phyloP scores from a whole-genome alignment of 1,140 invertebrate species.

The Varroa destructor region DNA sequence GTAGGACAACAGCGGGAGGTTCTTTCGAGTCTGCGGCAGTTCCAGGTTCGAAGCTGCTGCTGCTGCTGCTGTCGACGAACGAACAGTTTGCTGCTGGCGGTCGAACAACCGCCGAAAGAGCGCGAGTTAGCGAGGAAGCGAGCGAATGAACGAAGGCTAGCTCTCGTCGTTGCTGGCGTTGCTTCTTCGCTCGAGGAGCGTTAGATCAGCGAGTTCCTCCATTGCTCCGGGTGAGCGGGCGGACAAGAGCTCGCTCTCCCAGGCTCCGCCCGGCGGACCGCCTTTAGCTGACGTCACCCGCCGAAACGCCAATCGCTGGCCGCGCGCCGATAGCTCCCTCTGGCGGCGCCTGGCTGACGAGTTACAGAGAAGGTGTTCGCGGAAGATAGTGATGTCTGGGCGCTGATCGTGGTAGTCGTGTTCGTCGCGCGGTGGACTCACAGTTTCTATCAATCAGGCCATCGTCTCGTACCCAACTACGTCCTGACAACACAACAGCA shows the following conservation, averaged over 20 bases:
- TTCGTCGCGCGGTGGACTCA: too few species aligned
- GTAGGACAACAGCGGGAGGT: too few species aligned
- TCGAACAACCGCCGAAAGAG: too few species aligned
- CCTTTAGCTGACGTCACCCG: slow-evolving; percentile 3
- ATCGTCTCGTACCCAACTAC: not conserved
- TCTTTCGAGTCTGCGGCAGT: too few species aligned
- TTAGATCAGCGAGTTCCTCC: too few species aligned
- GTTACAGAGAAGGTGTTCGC: not conserved
- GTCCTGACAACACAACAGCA: not conserved
- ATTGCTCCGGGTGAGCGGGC: not conserved
- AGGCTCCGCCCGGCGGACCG: slow-evolving; percentile 4
- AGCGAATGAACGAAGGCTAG: too few species aligned
- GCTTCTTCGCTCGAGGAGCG: too few species aligned
- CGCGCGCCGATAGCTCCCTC: not conserved
- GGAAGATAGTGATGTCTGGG: slow-evolving; percentile 25
- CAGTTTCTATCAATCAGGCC: slow-evolving; percentile 1
- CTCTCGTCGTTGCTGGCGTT: too few species aligned
- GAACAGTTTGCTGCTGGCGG: too few species aligned
- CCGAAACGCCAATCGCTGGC: not conserved
- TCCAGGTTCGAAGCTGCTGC: too few species aligned
- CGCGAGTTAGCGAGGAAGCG: too few species aligned
- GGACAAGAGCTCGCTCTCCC: slow-evolving; percentile 1
- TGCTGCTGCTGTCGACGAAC: too few species aligned
- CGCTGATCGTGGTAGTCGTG: not conserved
- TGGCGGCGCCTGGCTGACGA: slow-evolving; percentile 15